Percentiles rank a stretch among this genome's conserved stretches.
Conservation (phyloP, 1,140 invertebrate species). For the Elymnias hypermnestra region DNA sequence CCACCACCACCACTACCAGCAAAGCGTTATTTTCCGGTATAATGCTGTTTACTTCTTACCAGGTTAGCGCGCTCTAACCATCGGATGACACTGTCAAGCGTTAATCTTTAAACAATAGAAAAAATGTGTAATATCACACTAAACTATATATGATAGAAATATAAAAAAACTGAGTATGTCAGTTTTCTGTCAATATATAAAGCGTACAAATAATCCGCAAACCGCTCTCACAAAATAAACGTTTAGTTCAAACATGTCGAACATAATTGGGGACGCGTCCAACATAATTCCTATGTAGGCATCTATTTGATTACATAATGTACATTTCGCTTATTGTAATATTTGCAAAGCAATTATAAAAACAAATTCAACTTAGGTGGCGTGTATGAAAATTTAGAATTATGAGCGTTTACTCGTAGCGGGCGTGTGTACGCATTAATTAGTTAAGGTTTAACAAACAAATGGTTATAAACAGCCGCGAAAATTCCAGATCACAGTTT, state of each 20-base stretch:
- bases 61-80: no score
- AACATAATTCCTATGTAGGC: constrained; percentile 21
- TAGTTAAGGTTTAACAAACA: constrained; percentile 37
- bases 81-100: no score
- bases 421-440: constrained; percentile 62
- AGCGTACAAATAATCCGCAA: no score
- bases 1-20: no score
- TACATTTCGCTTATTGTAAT: constrained; percentile 44
- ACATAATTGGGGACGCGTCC: constrained; percentile 25
- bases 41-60: no score
- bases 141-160: no score
- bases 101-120: no score
- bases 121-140: no score
- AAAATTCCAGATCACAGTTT: constrained; percentile 46
- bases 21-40: no score
- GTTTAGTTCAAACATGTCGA: constrained; percentile 20
- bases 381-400: constrained; percentile 44
- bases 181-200: no score
- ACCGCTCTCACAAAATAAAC: not conserved
- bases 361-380: constrained; percentile 47
- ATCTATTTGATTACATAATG: constrained; percentile 43
- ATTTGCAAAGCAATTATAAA: constrained; percentile 63
- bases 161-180: no score
- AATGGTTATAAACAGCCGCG: constrained; percentile 30
- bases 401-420: constrained; percentile 28